Evolutionary conservation across 2,888 invertebrate genomes (phyloP), one percentile per base, ranked within the genome.

Genomic region (Diplazon laetatorius): DNA sequence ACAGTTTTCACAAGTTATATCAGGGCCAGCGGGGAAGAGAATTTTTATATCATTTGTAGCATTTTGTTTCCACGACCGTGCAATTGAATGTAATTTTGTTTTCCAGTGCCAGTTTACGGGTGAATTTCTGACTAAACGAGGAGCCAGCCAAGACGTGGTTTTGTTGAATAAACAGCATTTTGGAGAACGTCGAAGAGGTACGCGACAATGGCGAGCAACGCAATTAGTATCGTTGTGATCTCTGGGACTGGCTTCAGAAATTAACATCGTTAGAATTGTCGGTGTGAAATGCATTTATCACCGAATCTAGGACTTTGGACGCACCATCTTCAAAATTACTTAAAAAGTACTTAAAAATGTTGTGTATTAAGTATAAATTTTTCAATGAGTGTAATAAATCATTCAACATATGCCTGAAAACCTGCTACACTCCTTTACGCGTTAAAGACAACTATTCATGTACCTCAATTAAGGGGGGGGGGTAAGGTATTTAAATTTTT

Each of bases 121-220:
- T 92, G 4, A 92, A 93, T 86, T 92, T 93, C 91, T 93, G 93
- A 93, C 93, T 92, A 86, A 87, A 91, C 86, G 91, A 91, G 86
- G 91, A 92, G 88, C 90, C 92, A 83, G 91, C 91, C 81, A 91
- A 91, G 85, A 93, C 92, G 78, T 93, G 93, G 92, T 93, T 92
- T 88, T 93, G 93, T 88, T 93, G 84, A 91, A 80, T 25, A 73
- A 63, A 72, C 72, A 71, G 68, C 66, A 62, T 9, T 46, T 72
- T 55, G 48, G 35, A 68, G 60, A 70, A 70, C 60, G 78, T 60
- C 68, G 18, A 66, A 68, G 30, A 52, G n/a, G 59, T 42, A 55
- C 73, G 68, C 70, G 59, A 70, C 48, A n/a, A n/a, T n/a, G 63
- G 30, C 46, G n/a, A 50, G 42, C 16, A 65, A 37, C 35, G 16